phyloP scores from a whole-genome alignment of 2,888 invertebrate genomes.

The Euplexia lucipara region DNA sequence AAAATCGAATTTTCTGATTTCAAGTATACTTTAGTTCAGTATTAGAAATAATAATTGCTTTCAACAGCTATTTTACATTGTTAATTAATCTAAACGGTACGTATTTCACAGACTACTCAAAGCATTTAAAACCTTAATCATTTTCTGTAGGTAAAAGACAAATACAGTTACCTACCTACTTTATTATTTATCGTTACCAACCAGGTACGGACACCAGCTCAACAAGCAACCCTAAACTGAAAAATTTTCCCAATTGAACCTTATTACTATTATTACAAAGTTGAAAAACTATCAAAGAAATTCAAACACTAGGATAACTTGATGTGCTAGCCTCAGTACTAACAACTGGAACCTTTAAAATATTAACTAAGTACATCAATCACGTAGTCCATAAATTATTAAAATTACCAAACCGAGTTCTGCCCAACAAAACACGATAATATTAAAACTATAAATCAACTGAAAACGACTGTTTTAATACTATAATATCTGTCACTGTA shows the following conservation, averaged over 20 bases:
- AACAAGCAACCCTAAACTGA: no score
- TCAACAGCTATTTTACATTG: conserved; percentile 1
- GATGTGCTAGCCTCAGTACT: no score
- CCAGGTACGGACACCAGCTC: no score
- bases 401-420: conserved; percentile 29
- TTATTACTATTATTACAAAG: no score
- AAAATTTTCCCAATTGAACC: no score
- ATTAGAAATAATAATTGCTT: background rate
- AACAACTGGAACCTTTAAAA: conserved; percentile 23
- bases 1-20: background rate
- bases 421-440: conserved; percentile 13
- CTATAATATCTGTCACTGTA: conserved; percentile 9
- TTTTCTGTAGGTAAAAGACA: conserved; percentile 17
- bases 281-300: no score
- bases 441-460: conserved; percentile 54
- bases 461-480: conserved; percentile 19
- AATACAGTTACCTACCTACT: conserved; percentile 4
- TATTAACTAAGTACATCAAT: conserved; percentile 41
- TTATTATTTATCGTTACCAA: conserved; percentile 23
- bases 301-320: no score
- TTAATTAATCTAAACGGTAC: conserved; percentile 7
- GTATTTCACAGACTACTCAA: conserved; percentile 4
- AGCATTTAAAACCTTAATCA: background rate
- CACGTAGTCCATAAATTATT: conserved; percentile 40
- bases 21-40: no score